Evolutionary conservation across 2,888 invertebrate species (phyloP), one percentile per base, ranked within the genome.

Genomic region (Gibbula magus): DNA sequence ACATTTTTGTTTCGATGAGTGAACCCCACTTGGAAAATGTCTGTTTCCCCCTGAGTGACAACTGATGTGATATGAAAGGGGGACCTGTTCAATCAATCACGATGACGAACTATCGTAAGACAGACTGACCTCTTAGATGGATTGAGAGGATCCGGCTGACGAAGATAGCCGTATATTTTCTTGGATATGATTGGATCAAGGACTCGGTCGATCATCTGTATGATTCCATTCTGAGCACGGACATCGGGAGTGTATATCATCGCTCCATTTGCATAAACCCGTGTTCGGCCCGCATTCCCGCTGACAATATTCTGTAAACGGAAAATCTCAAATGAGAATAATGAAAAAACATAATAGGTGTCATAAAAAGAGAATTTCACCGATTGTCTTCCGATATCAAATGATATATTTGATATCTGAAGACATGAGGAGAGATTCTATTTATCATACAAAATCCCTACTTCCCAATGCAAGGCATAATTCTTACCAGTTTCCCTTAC

Each of bases 191-290:
- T 78, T 0, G 76, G 39, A 16, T 81, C 81, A 20, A 98, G 94
- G 0, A 98, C 98, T 85, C 96, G 95, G 89, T 97, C 96, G 86
- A 98, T 98, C 84, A 98, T 95, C 93, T 98, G 98, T 4, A 98
- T 96, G 0, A 98, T 97, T 51, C 98, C 98, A 90, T 98, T 98
- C 4, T 80, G 78, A 18, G 86, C 85, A 32, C 75, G 78, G 18
- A 90, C 81, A 70, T 87, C 83, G 4, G 85, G 81, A 20, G 79
- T 35, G 7, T 85, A 70, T 10, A 89, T 73, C 84, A 83, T 78
- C 10, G 86, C 89, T 18, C 89, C 89, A 75, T 89, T 88, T 0
- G 84, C 81, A 77, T 83, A 89, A 20, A 83, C 83, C 16, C 81
- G 82, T n/a, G 84, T 83, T 3, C 80, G 81, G 0, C 88, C 87